phyloP scores from a whole-genome alignment of 2,113 vertebrate genomes.

The Ameiurus melas region DNA sequence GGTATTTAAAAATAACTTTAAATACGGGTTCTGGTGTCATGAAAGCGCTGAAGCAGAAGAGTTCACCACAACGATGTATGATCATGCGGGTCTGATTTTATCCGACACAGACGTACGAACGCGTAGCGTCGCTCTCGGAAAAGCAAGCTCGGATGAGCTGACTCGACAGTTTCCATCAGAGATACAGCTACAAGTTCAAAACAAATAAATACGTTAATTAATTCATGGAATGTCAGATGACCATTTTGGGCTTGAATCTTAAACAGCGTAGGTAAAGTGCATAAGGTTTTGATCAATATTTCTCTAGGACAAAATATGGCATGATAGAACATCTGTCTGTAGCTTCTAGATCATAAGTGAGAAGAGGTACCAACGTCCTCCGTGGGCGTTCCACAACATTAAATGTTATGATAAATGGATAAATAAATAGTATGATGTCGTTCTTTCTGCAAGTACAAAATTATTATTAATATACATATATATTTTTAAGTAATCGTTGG shows the following conservation, averaged over 20 bases:
- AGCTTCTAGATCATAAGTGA: neutral
- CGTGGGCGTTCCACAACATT: neutral
- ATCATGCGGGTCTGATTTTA: neutral
- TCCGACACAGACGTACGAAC: neutral
- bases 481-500: neutral
- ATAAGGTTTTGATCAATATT: neutral
- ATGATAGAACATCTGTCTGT: neutral
- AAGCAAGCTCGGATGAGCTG: neutral
- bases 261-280: neutral
- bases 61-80: neutral
- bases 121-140: neutral
- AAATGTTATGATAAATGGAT: neutral
- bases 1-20: neutral
- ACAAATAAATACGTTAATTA: neutral
- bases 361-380: neutral
- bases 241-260: neutral
- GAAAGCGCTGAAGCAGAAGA: neutral
- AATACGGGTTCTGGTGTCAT: neutral
- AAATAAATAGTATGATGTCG: no score
- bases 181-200: neutral
- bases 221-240: neutral
- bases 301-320: neutral
- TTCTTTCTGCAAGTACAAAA: no score
- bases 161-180: neutral
- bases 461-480: no score